A percentile compares a stretch with the other conserved stretches of the same genome.
phyloP scores from a whole-genome alignment of 2,113 vertebrate species.

The Phoxinus phoxinus region DNA sequence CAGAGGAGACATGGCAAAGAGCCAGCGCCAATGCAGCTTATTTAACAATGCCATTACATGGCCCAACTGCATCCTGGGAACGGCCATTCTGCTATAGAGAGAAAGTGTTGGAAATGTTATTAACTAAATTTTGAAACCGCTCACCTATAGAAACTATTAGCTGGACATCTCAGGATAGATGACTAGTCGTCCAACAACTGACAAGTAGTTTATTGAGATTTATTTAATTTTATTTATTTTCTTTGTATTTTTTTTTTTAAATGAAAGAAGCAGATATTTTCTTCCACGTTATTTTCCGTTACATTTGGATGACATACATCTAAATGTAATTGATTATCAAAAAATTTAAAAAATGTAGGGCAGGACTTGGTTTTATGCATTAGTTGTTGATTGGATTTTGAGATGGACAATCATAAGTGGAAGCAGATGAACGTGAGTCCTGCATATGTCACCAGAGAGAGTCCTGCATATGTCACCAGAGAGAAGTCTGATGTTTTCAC shows the following conservation, averaged over 20 bases:
- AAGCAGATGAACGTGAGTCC: not conserved
- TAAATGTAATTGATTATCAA: no score
- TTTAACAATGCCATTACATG: conserved; percentile 27
- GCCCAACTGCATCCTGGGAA: conserved; percentile 26
- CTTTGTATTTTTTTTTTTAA: not conserved
- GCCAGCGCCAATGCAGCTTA: conserved; percentile 30
- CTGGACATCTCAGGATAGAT: not conserved
- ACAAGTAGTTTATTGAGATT: not conserved
- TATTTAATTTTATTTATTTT: not conserved
- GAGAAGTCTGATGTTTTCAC: no score
- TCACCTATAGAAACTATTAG: not conserved
- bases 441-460: not conserved
- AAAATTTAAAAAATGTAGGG: no score
- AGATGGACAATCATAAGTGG: no score
- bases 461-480: not conserved
- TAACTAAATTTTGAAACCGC: not conserved
- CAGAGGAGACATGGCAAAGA: conserved; percentile 35
- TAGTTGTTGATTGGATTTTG: no score
- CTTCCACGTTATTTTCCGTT: no score
- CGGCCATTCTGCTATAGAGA: not conserved
- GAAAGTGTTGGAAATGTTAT: conserved; percentile 23
- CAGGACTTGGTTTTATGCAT: no score
- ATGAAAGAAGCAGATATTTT: not conserved
- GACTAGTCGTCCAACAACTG: not conserved
- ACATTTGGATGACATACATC: no score